phyloP scores from a whole-genome alignment of 2,113 vertebrate genomes.

The Formicarius rufipectus region DNA sequence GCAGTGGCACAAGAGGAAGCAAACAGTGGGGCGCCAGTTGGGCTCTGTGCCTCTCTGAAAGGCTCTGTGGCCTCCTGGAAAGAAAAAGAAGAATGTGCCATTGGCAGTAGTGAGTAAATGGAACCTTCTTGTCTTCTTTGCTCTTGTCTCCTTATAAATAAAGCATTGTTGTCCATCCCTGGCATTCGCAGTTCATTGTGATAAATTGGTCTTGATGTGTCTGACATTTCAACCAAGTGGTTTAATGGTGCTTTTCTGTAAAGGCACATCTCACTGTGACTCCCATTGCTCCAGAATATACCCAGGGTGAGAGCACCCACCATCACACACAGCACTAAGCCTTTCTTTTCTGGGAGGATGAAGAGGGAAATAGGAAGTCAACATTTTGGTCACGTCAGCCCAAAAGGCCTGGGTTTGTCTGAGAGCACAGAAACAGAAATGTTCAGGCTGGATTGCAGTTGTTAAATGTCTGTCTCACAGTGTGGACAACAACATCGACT shows the following conservation, averaged over 20 bases:
- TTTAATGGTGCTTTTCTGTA: constrained; percentile 60
- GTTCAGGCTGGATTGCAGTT: neutral
- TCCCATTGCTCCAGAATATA: neutral
- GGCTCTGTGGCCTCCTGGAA: constrained; percentile 66
- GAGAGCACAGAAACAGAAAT: neutral
- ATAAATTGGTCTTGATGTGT: constrained; percentile 73
- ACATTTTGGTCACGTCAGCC: neutral
- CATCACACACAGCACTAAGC: neutral
- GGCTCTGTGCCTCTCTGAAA: constrained; percentile 66
- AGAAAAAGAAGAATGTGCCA: constrained; percentile 68
- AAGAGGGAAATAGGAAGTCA: neutral
- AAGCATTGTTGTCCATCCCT: constrained; percentile 72
- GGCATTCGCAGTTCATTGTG: constrained; percentile 72
- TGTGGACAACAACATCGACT: rapidly evolving
- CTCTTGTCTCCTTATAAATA: constrained; percentile 72
- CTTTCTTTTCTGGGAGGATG: neutral
- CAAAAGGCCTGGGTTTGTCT: neutral
- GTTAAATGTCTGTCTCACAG: neutral
- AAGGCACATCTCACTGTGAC: constrained; percentile 40
- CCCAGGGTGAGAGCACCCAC: neutral
- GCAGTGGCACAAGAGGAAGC: constrained; percentile 72
- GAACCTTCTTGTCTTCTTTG: constrained; percentile 70
- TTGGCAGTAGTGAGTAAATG: constrained; percentile 66
- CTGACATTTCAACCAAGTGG: constrained; percentile 71
- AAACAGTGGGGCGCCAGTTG: constrained; percentile 72